Evolutionary conservation across 2,113 vertebrate species (phyloP), one percentile per base, ranked within the genome.

Genomic region (Gulo gulo): DNA sequence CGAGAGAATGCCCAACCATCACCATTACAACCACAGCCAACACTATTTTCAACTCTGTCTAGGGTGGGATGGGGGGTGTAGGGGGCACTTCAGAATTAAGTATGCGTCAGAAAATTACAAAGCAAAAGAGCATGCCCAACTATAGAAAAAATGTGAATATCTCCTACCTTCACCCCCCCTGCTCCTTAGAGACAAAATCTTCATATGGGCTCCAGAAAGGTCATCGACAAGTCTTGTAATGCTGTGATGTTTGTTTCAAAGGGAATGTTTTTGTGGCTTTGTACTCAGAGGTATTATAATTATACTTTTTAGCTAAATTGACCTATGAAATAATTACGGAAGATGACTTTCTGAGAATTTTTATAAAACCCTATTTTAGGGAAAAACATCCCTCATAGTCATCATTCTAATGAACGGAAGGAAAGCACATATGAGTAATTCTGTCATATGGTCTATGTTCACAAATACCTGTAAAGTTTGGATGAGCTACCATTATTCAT

Each of bases 291-390:
- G 79, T 63, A 71, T 67, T 92, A n/a, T 69, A 34, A 76, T 65
- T 92, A 18, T 20, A 20, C 9, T 85, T 83, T 93, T 86, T 88
- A 91, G 18, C 24, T 96, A 92, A 95, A 89, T 29, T 26, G 42
- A 85, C 24, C 45, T 13, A 92, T 45, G 65, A 81, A 86, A 87
- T 92, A 83, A 94, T 91, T 55, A 83, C n/a, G 84, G 78, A 95
- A 92, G 74, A 76, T 78, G 7, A 90, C 14, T 94, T 97, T 91
- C 34, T 92, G 67, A 94, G n/a, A 96, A 73, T 71, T 86, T 79
- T 83, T 89, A 67, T 85, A 95, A 95, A 93, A 95, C 2, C 1
- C 9, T 79, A 34, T 79, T 85, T 81, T 12, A 7, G 3, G 26
- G 1, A 6, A 87, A 89, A 93, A 26, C 4, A 79, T 59, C 7